Evolutionary conservation across 2,113 vertebrate species (phyloP), one percentile per base, ranked within the genome.

Genomic region (Pycnonotus jocosus): DNA sequence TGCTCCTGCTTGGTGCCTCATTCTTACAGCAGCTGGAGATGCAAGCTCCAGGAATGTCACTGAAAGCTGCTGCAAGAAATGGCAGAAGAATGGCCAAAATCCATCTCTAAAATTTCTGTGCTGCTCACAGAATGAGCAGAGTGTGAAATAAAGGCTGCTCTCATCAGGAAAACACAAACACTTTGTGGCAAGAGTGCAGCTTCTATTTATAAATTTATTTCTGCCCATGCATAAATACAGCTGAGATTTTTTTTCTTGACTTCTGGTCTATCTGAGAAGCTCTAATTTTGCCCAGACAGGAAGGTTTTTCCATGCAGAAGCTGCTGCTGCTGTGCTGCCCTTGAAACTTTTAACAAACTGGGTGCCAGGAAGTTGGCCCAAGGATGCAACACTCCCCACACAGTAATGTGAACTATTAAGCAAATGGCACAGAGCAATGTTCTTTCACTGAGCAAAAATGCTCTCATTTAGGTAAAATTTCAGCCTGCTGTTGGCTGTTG

Each of bases 401-500:
- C 85, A 93, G 86, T 97, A 97, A 98, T 97, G 90, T 95, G 90
- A 93, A 97, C 96, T 97, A 97, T 98, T 98, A 98, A 98, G 95
- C 97, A 98, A 98, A 98, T 98, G 96, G 95, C 93, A 96, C 92
- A 88, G 57, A 97, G 94, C 95, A 97, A 96, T 97, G 93, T 97
- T 97, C 97, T 97, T 93, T 94, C 19, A 7, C 87, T 92, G 97
- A 97, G 93, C 96, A 94, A 97, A 97, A 98, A 98, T 92, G 89
- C 91, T 97, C 93, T 95, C 94, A 97, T 98, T 98, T 98, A 97
- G 96, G 96, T 97, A 97, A 97, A 97, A 98, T 94, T 97, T 95
- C 96, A 98, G 97, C 96, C 96, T 98, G 96, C 97, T 98, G 96
- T 97, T 98, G 96, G 90, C 84, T 98, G 95, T 97, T 97, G 96